Evolutionary conservation across 2,797 vertebrate species (phyloP).

Genomic region (Sylvia borin): DNA sequence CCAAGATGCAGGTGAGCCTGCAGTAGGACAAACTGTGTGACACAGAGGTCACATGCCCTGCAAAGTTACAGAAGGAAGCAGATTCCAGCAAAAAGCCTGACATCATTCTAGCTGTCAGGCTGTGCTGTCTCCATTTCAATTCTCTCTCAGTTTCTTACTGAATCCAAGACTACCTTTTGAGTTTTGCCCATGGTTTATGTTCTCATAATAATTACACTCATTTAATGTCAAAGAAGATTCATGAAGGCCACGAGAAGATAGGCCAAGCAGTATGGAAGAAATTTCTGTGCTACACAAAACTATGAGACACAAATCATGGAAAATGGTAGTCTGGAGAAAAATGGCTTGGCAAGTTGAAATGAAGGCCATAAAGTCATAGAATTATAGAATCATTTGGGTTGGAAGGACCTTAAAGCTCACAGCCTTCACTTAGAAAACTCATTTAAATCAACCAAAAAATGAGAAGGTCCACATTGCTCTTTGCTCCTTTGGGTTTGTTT

Average conservation of each 20-base stretch:
- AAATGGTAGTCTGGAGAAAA: constrained; percentile 8
- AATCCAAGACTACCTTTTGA: constrained; percentile 39
- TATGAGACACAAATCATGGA: background rate
- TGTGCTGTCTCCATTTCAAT: constrained; percentile 31
- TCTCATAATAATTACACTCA: background rate
- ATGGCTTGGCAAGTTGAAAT: constrained; percentile 4
- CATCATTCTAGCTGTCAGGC: background rate
- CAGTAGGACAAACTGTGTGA: background rate
- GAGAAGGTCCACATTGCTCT: background rate
- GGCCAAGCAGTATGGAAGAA: background rate
- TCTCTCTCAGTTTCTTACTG: background rate
- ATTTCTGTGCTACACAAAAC: background rate
- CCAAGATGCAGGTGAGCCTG: background rate
- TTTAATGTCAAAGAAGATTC: constrained; percentile 40
- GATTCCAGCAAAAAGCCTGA: background rate
- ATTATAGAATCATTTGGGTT: background rate
- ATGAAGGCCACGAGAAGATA: background rate
- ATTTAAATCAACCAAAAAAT: background rate
- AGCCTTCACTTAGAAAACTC: background rate
- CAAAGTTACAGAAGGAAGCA: background rate
- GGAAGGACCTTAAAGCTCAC: background rate
- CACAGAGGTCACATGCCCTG: background rate
- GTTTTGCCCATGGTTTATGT: constrained; percentile 10
- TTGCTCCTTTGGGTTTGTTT: constrained; percentile 27
- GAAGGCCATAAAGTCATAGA: background rate